Base-by-base conservation (phyloP, 2,797 vertebrate species). In the Triplophysa yarkandensis region DNA sequence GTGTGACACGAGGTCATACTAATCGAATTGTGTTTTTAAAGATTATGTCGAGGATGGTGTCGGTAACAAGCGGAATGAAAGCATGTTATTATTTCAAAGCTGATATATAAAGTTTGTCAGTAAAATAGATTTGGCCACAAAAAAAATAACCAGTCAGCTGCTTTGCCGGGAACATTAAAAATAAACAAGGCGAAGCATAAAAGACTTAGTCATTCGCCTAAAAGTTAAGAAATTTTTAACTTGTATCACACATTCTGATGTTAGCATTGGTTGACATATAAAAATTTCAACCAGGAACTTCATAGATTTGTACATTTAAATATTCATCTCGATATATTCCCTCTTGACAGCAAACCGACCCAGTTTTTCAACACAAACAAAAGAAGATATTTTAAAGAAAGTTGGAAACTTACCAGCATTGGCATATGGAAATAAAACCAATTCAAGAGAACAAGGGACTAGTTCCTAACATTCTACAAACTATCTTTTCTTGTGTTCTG, bases 191-290 rank as follows among this genome's bases (percentile, higher is more conserved):
- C 11, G 8, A 41, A 16, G 17, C 7, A 6, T 52, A 63, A 54
- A 25, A 19, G 32, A 2, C 30, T 36, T 0, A 10, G 60, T 32
- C 46, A 69, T 69, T 23, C 4, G 39, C 57, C 11, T 39, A 41
- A 55, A 55, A 58, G 36, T 32, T 62, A 23, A 68, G 6, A 30
- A 55, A 55, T 27, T 14, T 55, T 55, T n/a, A 46, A 39, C 14
- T 52, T 23, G 23, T n/a, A 62, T 36, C 58, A 46, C 27, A 41
- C 32, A n/a, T n/a, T 21, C 21, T 52, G 21, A 46, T 46, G 39
- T 16, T 16, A 13, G n/a, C 28, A 23, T n/a, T 17, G 17, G 25
- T 43, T 44, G 17, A 16, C 2, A 16, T 28, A 23, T 44, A 11
- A 43, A n/a, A 58, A 69, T 44, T 19, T 16, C 19, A 43, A 28